Evolutionary conservation across 2,797 vertebrate genomes (phyloP), one percentile per base, ranked within the genome.

Genomic region (Avahi laniger): DNA sequence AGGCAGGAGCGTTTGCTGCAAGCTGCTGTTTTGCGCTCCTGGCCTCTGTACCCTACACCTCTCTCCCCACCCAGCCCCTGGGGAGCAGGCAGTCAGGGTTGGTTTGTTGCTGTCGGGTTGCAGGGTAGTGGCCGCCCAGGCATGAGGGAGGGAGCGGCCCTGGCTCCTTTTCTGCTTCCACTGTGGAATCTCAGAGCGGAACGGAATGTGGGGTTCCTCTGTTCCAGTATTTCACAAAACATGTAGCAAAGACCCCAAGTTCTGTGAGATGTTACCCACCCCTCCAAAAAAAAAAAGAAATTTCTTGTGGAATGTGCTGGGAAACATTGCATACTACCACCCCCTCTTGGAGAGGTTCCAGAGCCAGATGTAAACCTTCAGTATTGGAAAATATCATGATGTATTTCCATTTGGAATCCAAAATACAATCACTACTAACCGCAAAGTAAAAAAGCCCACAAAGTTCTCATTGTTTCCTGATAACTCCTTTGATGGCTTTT

Each of bases 21-120:
- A 10, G 35, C 26, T 57, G 26, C 18, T 30, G 33, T 22, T 75
- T 10, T 7, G 57, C 26, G 67, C 70, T 76, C 15, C 41, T 50
- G 3, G 14, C 11, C 33, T 54, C 35, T 13, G 2, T 2, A 8
- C 4, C 38, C 15, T 13, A 1, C 0, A 0, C 30, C 2, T 20
- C 78, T 75, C 5, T 43, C 30, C 28, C 33, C 5, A 24, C 12
- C 61, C 4, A 20, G 20, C 14, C 38, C 46, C 84, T 50, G 72
- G 81, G 76, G 33, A 48, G 43, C 6, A 2, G 61, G 76, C 24
- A 26, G 48, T 24, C 54, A 76, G 57, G 43, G 8, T 0, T 82
- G 79, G 52, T 43, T 69, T 63, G n/a, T 69, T 63, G n/a, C 48
- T 50, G 65, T 43, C 54, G 33, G 52, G 35, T 69, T 14, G 4